Evolutionary conservation across 2,888 invertebrate genomes (phyloP).

Genomic region (Axea sp.): DNA sequence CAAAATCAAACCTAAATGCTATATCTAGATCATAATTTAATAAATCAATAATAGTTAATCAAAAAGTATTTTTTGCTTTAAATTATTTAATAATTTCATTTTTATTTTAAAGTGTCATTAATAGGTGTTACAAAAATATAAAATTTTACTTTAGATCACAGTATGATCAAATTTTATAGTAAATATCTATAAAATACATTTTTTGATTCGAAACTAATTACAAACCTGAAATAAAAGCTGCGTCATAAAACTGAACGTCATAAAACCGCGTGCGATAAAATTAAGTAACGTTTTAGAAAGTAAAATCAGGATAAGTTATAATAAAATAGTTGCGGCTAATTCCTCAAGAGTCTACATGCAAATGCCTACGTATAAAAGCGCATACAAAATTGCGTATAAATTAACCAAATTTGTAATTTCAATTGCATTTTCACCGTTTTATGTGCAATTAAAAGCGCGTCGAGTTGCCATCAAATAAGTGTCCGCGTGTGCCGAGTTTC

Average conservation of each 20-base stretch:
- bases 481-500: neutral
- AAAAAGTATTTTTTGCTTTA: no score
- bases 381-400: conserved; percentile 33
- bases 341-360: conserved; percentile 17
- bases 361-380: conserved; percentile 28
- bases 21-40: no score
- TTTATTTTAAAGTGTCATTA: no score
- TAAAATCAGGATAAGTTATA: conserved; percentile 12
- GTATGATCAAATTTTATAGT: no score
- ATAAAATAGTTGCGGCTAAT: conserved; percentile 25
- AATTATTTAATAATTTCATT: no score
- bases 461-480: conserved; percentile 10
- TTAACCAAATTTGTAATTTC: conserved; percentile 31
- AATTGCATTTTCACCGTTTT: conserved; percentile 41
- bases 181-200: neutral
- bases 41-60: no score
- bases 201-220: neutral
- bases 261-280: conserved; percentile 26
- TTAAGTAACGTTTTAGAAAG: conserved; percentile 20
- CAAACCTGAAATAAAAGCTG: neutral
- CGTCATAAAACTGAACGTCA: conserved; percentile 10
- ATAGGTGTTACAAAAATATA: no score
- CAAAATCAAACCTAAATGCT: no score
- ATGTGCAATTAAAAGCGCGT: conserved; percentile 43
- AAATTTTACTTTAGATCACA: no score